Conservation (phyloP, 2,888 invertebrate genomes). For the Caprella mutica region DNA sequence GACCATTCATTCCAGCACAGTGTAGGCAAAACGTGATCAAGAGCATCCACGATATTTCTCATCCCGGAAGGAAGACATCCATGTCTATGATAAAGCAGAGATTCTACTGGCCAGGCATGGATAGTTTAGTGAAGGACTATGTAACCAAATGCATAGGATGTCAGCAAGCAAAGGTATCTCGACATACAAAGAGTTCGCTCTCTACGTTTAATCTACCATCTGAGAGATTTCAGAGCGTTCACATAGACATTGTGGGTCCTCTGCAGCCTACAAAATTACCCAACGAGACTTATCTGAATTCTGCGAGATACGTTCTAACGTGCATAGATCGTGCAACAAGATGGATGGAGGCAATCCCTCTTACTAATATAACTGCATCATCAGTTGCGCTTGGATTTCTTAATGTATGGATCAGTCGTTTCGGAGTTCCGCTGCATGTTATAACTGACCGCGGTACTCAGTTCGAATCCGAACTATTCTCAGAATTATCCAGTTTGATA, state of each 20-base stretch:
- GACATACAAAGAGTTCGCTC: constrained; percentile 36
- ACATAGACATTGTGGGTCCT: constrained; percentile 16
- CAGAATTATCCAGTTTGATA: constrained; percentile 8
- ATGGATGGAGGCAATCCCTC: too few species aligned
- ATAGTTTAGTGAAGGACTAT: constrained; percentile 36
- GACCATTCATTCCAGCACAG: neutral
- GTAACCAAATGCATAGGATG: constrained; percentile 36
- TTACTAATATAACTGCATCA: constrained; percentile 30
- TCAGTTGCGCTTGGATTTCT: constrained; percentile 38
- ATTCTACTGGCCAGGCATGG: constrained; percentile 30
- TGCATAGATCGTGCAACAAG: neutral
- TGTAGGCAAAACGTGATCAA: neutral
- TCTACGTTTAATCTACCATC: constrained; percentile 26
- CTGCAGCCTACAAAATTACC: constrained; percentile 4
- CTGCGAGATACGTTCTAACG: neutral
- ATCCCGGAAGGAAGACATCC: neutral
- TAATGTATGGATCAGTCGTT: constrained; percentile 40
- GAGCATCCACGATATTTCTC: neutral
- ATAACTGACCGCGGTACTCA: constrained; percentile 38
- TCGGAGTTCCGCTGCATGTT: constrained; percentile 37
- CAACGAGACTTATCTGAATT: neutral
- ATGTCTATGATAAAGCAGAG: constrained; percentile 9
- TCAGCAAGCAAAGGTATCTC: constrained; percentile 38
- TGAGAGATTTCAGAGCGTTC: constrained; percentile 27
- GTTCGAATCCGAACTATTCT: constrained; percentile 27